Conservation (phyloP, 2,113 vertebrate species). For the Chionodraco myersi region DNA sequence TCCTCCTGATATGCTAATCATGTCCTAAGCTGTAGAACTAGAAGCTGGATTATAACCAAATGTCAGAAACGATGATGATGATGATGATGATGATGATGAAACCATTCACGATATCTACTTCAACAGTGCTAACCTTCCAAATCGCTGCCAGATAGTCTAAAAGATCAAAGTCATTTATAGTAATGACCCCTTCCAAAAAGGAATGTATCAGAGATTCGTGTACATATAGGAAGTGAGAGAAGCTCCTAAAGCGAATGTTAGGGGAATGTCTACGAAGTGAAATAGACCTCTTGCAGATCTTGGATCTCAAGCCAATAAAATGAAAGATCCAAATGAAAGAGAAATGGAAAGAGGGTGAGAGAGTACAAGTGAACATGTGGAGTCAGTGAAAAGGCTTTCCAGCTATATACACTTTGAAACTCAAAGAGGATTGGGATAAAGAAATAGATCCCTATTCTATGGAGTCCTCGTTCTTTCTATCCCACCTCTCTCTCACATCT, state of each 20-base stretch:
- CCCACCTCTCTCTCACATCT: not conserved
- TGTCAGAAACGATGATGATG: not conserved
- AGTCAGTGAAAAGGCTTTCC: not conserved
- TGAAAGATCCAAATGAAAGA: not conserved
- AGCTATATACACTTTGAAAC: not conserved
- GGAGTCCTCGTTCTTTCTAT: not conserved
- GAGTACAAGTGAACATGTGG: not conserved
- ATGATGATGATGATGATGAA: not conserved
- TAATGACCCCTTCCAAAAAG: not conserved
- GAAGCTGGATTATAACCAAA: not conserved
- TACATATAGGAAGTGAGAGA: not conserved
- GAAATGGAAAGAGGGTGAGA: not conserved
- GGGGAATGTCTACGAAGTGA: slow-evolving; percentile 37
- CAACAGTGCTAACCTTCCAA: not conserved
- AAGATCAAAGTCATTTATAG: slow-evolving; percentile 19
- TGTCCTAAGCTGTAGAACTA: not conserved
- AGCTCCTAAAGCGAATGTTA: not conserved
- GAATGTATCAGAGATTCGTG: slow-evolving; percentile 3
- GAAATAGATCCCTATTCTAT: not conserved
- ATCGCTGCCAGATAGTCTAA: not conserved
- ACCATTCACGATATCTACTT: not conserved
- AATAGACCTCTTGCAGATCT: not conserved
- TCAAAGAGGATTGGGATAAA: slow-evolving; percentile 6
- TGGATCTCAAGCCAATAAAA: not conserved
- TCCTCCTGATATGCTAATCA: slow-evolving; percentile 12